phyloP scores from a whole-genome alignment of 2,888 invertebrate genomes.

The Tinea semifulvella region DNA sequence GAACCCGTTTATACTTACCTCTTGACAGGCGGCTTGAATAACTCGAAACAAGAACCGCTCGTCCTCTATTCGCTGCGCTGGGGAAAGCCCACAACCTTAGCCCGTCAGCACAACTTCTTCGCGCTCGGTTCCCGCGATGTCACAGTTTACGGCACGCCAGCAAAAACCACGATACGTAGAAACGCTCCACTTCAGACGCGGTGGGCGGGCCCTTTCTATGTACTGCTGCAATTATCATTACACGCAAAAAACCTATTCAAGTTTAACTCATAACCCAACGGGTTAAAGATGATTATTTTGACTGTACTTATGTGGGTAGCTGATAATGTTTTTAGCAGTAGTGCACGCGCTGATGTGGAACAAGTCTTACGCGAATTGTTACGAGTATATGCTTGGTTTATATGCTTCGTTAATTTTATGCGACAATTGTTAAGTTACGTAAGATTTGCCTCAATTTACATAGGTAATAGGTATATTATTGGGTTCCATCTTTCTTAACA shows the following conservation, averaged over 20 bases:
- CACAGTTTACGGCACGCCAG: slow-evolving; percentile 13
- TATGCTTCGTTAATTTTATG: slow-evolving; percentile 1
- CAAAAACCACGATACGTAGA: slow-evolving; percentile 15
- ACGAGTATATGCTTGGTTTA: neutral
- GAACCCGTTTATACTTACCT: too few relatives aligned
- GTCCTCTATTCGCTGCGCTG: too few relatives aligned
- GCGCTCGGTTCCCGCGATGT: slow-evolving; percentile 13
- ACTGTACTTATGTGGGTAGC: neutral
- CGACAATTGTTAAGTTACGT: too few relatives aligned
- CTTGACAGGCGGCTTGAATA: too few relatives aligned
- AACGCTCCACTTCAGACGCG: slow-evolving; percentile 12
- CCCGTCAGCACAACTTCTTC: neutral
- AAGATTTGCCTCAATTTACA: too few relatives aligned
- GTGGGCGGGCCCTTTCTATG: slow-evolving; percentile 16
- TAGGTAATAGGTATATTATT: too few relatives aligned
- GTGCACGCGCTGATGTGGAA: slow-evolving; percentile 12
- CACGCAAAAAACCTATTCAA: neutral
- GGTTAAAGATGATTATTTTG: neutral
- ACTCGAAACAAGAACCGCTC: too few relatives aligned
- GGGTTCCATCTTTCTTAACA: too few relatives aligned
- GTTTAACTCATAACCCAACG: neutral
- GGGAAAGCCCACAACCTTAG: neutral
- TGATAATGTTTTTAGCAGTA: neutral
- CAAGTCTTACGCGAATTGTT: neutral
- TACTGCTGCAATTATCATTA: slow-evolving; percentile 2